These are phyloP conservation scores for Trinorchestia longiramus DNA, from an alignment of 1,140 invertebrate species.

Conservation along the genomic window DNA sequence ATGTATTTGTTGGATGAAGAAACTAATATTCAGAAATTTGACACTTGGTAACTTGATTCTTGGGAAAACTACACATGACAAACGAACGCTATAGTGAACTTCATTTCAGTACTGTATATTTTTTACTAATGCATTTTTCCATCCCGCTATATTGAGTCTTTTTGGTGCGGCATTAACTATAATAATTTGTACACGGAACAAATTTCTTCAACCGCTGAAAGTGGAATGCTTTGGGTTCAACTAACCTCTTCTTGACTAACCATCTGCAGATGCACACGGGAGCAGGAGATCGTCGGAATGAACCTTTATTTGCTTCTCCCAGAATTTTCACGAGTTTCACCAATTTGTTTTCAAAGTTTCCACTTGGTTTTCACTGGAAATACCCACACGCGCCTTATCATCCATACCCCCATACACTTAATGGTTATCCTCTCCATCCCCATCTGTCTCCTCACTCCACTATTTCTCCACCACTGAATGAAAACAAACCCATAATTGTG, in stretches of 20 bases:
- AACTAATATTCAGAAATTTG: not conserved
- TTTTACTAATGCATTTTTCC: not conserved
- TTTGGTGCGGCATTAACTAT: not conserved
- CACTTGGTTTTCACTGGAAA: conserved; percentile 32
- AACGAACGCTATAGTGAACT: not conserved
- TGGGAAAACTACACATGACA: not conserved
- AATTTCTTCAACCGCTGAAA: not conserved
- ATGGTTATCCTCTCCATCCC: not conserved
- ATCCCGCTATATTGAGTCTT: not conserved
- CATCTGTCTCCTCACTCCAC: not conserved
- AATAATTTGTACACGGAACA: not conserved
- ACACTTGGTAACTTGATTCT: not conserved
- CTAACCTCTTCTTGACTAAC: conserved; percentile 6
- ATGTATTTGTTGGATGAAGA: not conserved
- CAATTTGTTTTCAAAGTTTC: conserved; percentile 19
- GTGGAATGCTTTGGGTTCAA: not conserved
- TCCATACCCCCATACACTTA: conserved; percentile 1
- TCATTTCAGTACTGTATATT: not conserved
- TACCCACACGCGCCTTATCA: not conserved
- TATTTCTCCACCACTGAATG: not conserved
- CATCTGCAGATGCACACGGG: conserved; percentile 17
- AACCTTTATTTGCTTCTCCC: conserved; percentile 18
- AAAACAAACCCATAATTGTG: not conserved
- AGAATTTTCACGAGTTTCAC: conserved; percentile 34
- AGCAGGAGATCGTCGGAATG: not conserved